A percentile compares a stretch with the other conserved stretches of the same genome.
phyloP scores from a whole-genome alignment of 2,113 vertebrate species.

The Dolichotis patagonum region DNA sequence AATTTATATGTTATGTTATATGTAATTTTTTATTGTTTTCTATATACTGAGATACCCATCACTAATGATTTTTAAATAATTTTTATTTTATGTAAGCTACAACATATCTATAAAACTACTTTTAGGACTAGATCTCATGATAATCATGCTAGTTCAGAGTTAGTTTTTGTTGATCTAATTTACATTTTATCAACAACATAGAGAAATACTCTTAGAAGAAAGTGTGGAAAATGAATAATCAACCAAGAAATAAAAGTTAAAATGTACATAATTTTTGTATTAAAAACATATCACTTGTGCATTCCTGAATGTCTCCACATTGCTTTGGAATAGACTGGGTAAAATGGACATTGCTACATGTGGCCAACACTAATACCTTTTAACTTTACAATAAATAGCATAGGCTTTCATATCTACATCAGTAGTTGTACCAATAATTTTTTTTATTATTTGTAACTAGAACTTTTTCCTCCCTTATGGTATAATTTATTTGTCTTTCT shows the following conservation, averaged over 20 bases:
- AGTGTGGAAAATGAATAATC: neutral
- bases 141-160: neutral
- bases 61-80: neutral
- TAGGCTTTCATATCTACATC: neutral
- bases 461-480: neutral
- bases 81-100: neutral
- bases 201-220: neutral
- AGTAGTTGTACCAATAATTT: neutral
- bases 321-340: neutral
- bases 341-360: neutral
- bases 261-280: neutral
- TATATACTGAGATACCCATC: neutral
- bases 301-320: neutral
- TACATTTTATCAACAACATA: neutral
- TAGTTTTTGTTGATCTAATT: neutral
- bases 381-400: neutral
- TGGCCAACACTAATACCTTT: neutral
- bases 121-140: neutral
- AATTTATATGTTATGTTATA: no score
- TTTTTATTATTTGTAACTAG: neutral
- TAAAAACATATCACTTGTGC: neutral
- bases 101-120: neutral
- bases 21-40: neutral
- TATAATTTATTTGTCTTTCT: neutral
- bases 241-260: neutral